A percentile compares a stretch with the other conserved stretches of the same genome.
These are phyloP conservation scores for Drosophila lacicola DNA, from an alignment of 2,888 invertebrate species.

Conservation along the genomic window DNA sequence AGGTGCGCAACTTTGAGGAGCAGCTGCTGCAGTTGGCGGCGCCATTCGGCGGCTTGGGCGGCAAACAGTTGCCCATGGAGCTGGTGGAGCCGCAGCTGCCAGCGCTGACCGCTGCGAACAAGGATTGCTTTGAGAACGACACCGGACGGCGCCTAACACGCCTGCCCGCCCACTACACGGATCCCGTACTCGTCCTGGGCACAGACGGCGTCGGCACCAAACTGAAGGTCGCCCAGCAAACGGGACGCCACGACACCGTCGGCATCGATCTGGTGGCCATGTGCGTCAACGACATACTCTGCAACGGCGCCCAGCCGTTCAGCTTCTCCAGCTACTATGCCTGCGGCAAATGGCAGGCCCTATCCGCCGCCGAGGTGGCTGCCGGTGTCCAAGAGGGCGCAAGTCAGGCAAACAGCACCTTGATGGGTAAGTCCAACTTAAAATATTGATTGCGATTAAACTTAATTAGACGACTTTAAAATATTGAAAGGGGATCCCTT, in stretches of 20 bases:
- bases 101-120: constrained; percentile 44
- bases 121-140: constrained; percentile 68
- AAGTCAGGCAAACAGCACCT: constrained; percentile 91
- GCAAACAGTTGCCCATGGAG: constrained; percentile 29
- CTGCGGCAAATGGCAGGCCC: constrained; percentile 91
- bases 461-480: too few species aligned
- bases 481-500: too few species aligned
- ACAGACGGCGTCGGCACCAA: constrained; percentile 99
- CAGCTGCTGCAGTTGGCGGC: constrained; percentile 86
- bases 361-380: constrained; percentile 87
- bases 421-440: constrained; percentile 89
- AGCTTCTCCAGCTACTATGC: constrained; percentile 98
- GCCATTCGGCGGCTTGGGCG: constrained; percentile 78
- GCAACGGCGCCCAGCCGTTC: constrained; percentile 97
- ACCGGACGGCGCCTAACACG: constrained; percentile 82
- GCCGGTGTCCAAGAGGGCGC: constrained; percentile 93
- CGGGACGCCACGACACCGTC: constrained; percentile 91
- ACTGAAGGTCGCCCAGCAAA: constrained; percentile 94
- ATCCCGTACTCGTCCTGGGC: constrained; percentile 96
- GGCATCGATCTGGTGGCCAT: constrained; percentile 99
- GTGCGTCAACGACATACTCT: constrained; percentile 99
- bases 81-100: constrained; percentile 41
- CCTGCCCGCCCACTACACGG: constrained; percentile 85
- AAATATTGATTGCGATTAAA: too few species aligned
- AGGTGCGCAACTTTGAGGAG: constrained; percentile 89